Percentiles rank a stretch among this genome's conserved stretches.
Evolutionary conservation across 2,888 invertebrate species (phyloP).

Genomic region (Tipula helvola): DNA sequence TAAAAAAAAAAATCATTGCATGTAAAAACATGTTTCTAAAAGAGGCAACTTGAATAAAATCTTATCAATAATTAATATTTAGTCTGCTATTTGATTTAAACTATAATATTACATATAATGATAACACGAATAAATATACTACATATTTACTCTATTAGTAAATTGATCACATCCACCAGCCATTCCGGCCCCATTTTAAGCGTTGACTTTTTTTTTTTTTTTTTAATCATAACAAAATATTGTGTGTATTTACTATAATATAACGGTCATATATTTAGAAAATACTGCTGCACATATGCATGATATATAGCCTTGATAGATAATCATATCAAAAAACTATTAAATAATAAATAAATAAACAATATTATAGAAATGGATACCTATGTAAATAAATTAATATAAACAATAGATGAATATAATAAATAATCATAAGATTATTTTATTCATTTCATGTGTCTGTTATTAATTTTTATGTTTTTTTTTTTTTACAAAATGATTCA

Average conservation of each 20-base stretch:
- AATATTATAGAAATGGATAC: not conserved
- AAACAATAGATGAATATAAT: not conserved
- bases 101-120: not conserved
- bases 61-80: not conserved
- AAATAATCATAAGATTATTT: not conserved
- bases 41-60: not conserved
- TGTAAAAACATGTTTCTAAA: not conserved
- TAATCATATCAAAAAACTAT: not conserved
- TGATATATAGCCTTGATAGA: not conserved
- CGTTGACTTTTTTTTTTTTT: not conserved
- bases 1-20: not conserved
- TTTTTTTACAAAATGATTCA: not conserved
- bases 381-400: not conserved
- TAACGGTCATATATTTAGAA: not conserved
- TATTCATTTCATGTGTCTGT: not conserved
- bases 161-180: not conserved
- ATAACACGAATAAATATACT: not conserved
- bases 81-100: not conserved
- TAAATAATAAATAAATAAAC: not conserved
- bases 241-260: not conserved
- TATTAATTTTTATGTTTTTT: not conserved
- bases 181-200: not conserved
- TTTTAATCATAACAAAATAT: not conserved
- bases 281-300: not conserved
- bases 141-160: not conserved